Conservation (phyloP, 1,140 invertebrate genomes). For the Ephestia elutella region DNA sequence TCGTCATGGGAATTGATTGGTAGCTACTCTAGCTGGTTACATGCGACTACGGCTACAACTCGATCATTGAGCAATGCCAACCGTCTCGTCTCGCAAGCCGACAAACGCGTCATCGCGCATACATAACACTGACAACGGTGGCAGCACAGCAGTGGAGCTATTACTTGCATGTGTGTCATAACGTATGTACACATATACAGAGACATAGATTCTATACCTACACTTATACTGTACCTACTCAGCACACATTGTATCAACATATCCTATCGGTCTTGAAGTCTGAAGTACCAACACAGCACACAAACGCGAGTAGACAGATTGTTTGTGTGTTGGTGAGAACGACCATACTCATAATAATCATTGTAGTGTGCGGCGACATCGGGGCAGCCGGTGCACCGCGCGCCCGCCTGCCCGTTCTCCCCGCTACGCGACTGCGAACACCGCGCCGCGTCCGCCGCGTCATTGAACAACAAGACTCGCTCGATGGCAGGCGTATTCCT, state of each 20-base stretch:
- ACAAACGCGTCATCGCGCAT: slow-evolving; percentile 73
- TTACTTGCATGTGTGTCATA: slow-evolving; percentile 49
- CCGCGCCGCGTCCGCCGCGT: slow-evolving; percentile 69
- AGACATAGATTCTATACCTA: slow-evolving; percentile 30
- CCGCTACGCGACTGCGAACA: slow-evolving; percentile 69
- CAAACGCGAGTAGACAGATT: slow-evolving; percentile 60
- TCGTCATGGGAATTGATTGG: slow-evolving; percentile 13
- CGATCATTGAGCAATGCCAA: slow-evolving; percentile 73
- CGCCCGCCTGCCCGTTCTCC: slow-evolving; percentile 51
- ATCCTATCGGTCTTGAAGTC: slow-evolving; percentile 26
- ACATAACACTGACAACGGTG: slow-evolving; percentile 50
- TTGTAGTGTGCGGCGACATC: slow-evolving; percentile 59
- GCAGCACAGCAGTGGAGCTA: slow-evolving; percentile 51
- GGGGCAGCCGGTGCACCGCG: slow-evolving; percentile 68
- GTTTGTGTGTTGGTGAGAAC: slow-evolving; percentile 39
- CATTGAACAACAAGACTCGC: slow-evolving; percentile 73
- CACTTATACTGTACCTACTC: slow-evolving; percentile 36
- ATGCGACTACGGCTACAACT: slow-evolving; percentile 63
- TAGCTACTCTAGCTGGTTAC: slow-evolving; percentile 38
- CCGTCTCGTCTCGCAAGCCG: slow-evolving; percentile 71
- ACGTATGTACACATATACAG: slow-evolving; percentile 46
- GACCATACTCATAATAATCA: slow-evolving; percentile 33
- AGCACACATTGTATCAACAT: slow-evolving; percentile 37
- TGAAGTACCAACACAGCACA: slow-evolving; percentile 52
- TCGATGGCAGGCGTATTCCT: slow-evolving; percentile 69